These are phyloP conservation scores for Chymomyza fuscimana DNA, from an alignment of 2,888 invertebrate genomes.

Conservation along the genomic window DNA sequence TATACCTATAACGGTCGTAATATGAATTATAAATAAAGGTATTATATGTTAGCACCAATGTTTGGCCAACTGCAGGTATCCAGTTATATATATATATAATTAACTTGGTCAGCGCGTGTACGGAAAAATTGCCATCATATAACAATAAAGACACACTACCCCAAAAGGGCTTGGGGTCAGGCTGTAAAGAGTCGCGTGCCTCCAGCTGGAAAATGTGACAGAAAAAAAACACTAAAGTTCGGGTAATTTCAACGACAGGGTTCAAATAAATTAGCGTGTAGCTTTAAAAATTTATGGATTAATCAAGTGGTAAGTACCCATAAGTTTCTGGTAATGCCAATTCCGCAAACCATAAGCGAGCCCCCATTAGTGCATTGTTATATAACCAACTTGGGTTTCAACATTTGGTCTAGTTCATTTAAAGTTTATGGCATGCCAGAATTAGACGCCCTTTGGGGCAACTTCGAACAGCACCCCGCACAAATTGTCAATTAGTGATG, in stretches of 20 bases:
- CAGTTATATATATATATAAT: conserved; percentile 28
- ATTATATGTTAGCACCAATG: conserved; percentile 7
- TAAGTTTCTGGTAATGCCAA: too few species aligned
- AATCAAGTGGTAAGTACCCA: conserved; percentile 16
- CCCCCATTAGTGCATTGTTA: neutral
- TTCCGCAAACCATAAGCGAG: too few species aligned
- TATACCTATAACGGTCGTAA: neutral
- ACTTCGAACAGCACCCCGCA: too few species aligned
- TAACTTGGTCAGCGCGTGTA: conserved; percentile 17
- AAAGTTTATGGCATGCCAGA: neutral
- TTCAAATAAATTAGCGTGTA: neutral
- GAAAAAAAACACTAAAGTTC: neutral
- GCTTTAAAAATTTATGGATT: conserved; percentile 23
- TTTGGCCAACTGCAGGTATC: conserved; percentile 4
- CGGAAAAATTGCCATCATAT: neutral
- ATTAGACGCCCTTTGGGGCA: too few species aligned
- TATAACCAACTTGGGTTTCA: neutral
- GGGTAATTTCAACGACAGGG: neutral
- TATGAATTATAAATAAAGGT: conserved; percentile 30
- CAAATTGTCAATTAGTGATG: neutral
- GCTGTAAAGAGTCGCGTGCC: conserved; percentile 7
- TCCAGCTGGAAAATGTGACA: neutral
- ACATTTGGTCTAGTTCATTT: neutral
- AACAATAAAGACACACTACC: conserved; percentile 14
- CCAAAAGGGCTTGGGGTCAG: conserved; percentile 1